Percentiles rank a stretch among this genome's conserved stretches.
Evolutionary conservation across 2,888 invertebrate species (phyloP).

Genomic region (Choristoneura rosaceana): DNA sequence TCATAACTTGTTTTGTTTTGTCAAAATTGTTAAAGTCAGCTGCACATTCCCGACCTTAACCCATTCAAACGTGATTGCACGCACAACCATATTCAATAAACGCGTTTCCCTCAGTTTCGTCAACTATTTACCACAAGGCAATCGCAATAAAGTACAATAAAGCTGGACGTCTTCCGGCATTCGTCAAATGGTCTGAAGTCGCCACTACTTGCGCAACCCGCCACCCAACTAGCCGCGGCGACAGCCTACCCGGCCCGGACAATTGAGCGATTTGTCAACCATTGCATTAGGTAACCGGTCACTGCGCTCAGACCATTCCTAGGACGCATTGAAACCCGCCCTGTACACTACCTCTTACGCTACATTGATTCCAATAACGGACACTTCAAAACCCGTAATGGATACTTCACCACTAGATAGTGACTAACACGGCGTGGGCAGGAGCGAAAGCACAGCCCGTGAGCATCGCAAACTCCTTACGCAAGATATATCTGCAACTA

Average conservation of each 20-base stretch:
- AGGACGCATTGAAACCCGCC: conserved; percentile 52
- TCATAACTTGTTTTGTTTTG: background rate
- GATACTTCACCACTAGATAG: conserved; percentile 71
- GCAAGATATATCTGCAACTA: conserved; percentile 81
- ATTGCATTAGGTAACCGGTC: conserved; percentile 76
- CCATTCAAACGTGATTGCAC: conserved; percentile 20
- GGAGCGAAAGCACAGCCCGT: conserved; percentile 65
- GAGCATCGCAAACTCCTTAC: conserved; percentile 75
- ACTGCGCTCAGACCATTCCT: conserved; percentile 61
- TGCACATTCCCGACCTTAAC: background rate
- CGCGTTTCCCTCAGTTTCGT: conserved; percentile 50
- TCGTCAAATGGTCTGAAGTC: conserved; percentile 67
- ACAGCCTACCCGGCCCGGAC: conserved; percentile 69
- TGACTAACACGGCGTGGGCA: conserved; percentile 73
- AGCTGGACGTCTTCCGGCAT: conserved; percentile 79
- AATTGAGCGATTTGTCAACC: conserved; percentile 85
- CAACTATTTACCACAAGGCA: conserved; percentile 66
- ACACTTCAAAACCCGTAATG: conserved; percentile 67
- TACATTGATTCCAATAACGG: conserved; percentile 65
- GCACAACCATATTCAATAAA: conserved; percentile 38
- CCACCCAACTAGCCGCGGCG: conserved; percentile 72
- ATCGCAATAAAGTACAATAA: conserved; percentile 78
- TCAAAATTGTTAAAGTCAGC: background rate
- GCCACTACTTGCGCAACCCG: conserved; percentile 70
- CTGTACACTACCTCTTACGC: conserved; percentile 64